Evolutionary conservation across 2,888 invertebrate species (phyloP), one percentile per base, ranked within the genome.

Genomic region (Cephus pygmeus): DNA sequence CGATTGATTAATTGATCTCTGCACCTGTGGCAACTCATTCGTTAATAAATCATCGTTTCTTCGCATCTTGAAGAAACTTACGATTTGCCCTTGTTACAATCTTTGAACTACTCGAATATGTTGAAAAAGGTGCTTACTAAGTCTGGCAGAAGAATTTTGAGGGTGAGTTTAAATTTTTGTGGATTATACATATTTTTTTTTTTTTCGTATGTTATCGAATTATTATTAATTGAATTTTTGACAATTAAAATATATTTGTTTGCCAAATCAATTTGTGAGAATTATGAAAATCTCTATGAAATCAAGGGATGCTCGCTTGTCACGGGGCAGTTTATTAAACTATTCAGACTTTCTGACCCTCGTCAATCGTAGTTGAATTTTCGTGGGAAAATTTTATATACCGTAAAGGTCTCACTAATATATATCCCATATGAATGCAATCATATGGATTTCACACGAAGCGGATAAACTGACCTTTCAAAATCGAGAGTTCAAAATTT

Each of bases 61-160:
- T 56, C 6, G 40, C 40, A 56, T 6, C 6, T 2, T 23, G 40
- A 23, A 2, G 4, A 56, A 23, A 56, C 23, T 23, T 0, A 56
- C 23, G 40, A 4, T 56, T 56, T 6, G 6, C 6, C 2, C 23
- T 23, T 4, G 23, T 56, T 56, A 23, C 6, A 9, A 15, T 56
- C 40, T 23, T 23, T 2, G 6, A 23, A 23, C 23, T 23, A 9
- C 23, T 6, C 40, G 40, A 84, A 83, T 77, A 91, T 91, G 91
- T 83, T 91, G 85, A 88, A 85, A 77, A 90, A 90, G 80, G 87
- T 88, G 69, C 82, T 91, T 78, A 87, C 85, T 82, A 90, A 89
- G 77, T 90, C 91, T 73, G 91, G 91, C 73, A 87, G 88, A 74
- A 88, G 88, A 77, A 88, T 91, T 75, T 82, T 91, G 71, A 88